Conservation (phyloP, 2,888 invertebrate species). For the Nasonovia ribisnigri region DNA sequence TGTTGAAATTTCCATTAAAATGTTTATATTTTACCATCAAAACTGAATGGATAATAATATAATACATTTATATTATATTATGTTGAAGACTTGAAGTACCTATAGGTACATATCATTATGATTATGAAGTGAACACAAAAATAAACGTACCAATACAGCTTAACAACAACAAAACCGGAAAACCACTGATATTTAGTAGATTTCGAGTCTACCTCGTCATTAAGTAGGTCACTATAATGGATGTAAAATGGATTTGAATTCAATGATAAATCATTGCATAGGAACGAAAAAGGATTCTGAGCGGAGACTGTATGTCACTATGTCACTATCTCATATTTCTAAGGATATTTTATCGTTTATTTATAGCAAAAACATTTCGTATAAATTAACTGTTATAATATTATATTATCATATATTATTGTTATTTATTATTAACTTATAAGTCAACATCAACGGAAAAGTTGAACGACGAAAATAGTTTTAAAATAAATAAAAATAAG, state of each 20-base stretch:
- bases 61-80: neutral
- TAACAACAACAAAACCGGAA: neutral
- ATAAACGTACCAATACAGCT: neutral
- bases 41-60: neutral
- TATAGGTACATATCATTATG: neutral
- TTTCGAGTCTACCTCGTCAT: neutral
- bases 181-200: neutral
- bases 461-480: neutral
- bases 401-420: neutral
- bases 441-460: neutral
- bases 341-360: neutral
- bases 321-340: neutral
- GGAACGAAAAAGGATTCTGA: neutral
- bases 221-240: neutral
- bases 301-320: neutral
- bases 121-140: neutral
- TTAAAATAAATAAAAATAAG: neutral
- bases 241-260: neutral
- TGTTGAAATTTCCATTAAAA: neutral
- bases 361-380: neutral
- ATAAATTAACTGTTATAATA: too few relatives aligned
- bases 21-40: neutral
- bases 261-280: neutral
- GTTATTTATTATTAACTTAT: neutral
- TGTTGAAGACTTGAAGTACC: neutral